These are phyloP conservation scores for Ephydatia muelleri DNA, from an alignment of 37 sponge, comb jelly and placozoan genomes.

Conservation along the genomic window DNA sequence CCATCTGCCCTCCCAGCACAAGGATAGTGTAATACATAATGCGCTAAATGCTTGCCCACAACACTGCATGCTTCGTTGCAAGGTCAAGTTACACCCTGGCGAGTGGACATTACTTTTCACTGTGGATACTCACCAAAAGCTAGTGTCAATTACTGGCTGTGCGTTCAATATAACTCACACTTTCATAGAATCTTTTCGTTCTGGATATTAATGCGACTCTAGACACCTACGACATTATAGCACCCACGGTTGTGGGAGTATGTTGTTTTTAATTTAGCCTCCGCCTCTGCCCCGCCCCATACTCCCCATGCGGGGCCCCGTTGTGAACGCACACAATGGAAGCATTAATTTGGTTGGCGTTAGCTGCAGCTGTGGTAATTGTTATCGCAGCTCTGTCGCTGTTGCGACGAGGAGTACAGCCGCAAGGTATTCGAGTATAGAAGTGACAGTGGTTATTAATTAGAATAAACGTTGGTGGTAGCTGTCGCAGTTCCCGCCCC, in stretches of 20 bases:
- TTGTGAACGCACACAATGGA: constrained; percentile 32
- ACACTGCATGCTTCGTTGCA: too few relatives aligned
- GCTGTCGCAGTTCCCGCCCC: not conserved
- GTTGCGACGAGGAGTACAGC: constrained; percentile 6
- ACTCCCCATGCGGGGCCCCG: constrained; percentile 8
- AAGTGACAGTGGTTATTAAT: constrained; percentile 1
- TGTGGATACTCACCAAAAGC: too few relatives aligned
- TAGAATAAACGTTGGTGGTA: not conserved
- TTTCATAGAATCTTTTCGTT: not conserved
- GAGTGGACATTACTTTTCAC: too few relatives aligned
- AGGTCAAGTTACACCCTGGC: too few relatives aligned
- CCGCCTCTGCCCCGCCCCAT: constrained; percentile 1
- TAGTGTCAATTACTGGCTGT: not conserved
- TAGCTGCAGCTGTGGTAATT: constrained; percentile 44
- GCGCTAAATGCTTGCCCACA: too few relatives aligned
- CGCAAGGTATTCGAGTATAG: constrained; percentile 9
- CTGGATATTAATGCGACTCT: not conserved
- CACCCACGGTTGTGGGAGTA: constrained; percentile 25
- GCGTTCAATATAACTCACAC: not conserved
- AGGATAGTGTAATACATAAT: too few relatives aligned
- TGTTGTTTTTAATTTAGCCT: not conserved
- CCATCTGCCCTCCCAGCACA: too few relatives aligned
- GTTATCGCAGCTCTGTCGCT: constrained; percentile 21
- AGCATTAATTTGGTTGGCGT: constrained; percentile 59
- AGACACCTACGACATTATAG: not conserved